Percentiles rank a stretch among this genome's conserved stretches.
phyloP scores from a whole-genome alignment of 2,888 invertebrate genomes.

The Diabrotica balteata region DNA sequence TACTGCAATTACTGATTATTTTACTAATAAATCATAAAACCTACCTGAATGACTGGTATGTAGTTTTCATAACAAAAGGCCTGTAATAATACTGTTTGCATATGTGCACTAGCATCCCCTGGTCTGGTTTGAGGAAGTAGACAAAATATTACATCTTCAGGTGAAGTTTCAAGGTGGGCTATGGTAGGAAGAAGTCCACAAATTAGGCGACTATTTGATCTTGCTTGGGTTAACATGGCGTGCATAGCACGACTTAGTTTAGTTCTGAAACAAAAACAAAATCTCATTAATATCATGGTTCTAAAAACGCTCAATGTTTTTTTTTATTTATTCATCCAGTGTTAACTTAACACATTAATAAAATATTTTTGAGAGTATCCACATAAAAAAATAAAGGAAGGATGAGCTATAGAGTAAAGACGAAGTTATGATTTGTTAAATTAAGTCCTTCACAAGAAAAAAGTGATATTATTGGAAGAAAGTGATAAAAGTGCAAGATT shows the following conservation, averaged over 20 bases:
- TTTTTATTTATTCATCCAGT: too few relatives aligned
- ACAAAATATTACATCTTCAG: slow-evolving; percentile 72
- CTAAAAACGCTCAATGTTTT: too few relatives aligned
- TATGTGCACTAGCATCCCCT: slow-evolving; percentile 78
- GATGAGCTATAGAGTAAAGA: too few relatives aligned
- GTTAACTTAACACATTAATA: too few relatives aligned
- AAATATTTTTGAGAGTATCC: too few relatives aligned
- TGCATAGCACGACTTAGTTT: slow-evolving; percentile 64
- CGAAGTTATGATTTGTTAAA: too few relatives aligned
- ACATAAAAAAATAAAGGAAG: too few relatives aligned
- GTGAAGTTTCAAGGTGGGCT: slow-evolving; percentile 66
- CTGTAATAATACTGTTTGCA: slow-evolving; percentile 79
- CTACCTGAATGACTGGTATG: slow-evolving; percentile 76
- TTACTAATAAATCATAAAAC: slow-evolving; percentile 15
- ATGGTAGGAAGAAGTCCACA: slow-evolving; percentile 71
- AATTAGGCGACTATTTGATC: slow-evolving; percentile 66
- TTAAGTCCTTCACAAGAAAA: too few relatives aligned
- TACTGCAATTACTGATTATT: neutral
- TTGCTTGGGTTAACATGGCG: slow-evolving; percentile 65
- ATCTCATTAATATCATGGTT: slow-evolving; percentile 2
- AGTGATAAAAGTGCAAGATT: too few relatives aligned
- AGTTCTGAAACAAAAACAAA: slow-evolving; percentile 56
- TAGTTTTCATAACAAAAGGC: slow-evolving; percentile 82
- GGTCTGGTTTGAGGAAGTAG: slow-evolving; percentile 72
- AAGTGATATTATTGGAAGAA: too few relatives aligned